Base-by-base conservation (phyloP, 2,888 invertebrate genomes). In the Polymixis lichenea region DNA sequence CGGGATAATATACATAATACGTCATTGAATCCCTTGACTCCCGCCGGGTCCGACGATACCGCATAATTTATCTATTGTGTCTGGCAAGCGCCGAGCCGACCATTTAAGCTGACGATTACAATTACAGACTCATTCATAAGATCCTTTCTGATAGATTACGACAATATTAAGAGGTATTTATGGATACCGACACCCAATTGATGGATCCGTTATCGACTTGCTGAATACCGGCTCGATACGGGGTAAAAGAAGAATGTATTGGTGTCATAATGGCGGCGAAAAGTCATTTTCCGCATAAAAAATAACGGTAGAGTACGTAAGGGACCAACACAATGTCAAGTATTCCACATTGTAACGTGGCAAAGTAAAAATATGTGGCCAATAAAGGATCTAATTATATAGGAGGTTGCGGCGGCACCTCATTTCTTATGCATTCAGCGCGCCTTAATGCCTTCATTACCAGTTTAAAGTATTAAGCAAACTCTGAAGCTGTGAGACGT, bases 381-480 rank as follows among this genome's bases (percentile, higher is more conserved):
- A 91, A 90, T 92, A 92, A 93, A 90, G 87, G 77, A 86, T 88
- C 90, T 94, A 95, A 95, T 95, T 95, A 94, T 93, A 94, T 93
- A 91, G 91, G 84, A 89, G 91, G 89, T 91, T 90, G 94, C 89
- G 93, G 93, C 88, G 87, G 91, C 88, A 90, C 88, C 94, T 95
- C 94, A 95, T 95, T 94, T 88, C 89, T 95, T 94, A 96, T 96
- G 95, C 96, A 96, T 95, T 95, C 95, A 93, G 94, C 93, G 94
- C 93, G 94, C 93, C 92, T 94, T 95, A 95, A 95, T 95, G 93
- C 94, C 94, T 95, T 96, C 95, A 95, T 96, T 95, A 95, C 93
- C 94, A 95, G 95, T 96, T 96, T 95, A 95, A 96, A 96, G 96
- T 95, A 95, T 95, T 95, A 95, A 94, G 94, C 93, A 95, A 95